Evolutionary conservation across 2,888 invertebrate species (phyloP), one percentile per base, ranked within the genome.

Genomic region (Eumerus sabulonum): DNA sequence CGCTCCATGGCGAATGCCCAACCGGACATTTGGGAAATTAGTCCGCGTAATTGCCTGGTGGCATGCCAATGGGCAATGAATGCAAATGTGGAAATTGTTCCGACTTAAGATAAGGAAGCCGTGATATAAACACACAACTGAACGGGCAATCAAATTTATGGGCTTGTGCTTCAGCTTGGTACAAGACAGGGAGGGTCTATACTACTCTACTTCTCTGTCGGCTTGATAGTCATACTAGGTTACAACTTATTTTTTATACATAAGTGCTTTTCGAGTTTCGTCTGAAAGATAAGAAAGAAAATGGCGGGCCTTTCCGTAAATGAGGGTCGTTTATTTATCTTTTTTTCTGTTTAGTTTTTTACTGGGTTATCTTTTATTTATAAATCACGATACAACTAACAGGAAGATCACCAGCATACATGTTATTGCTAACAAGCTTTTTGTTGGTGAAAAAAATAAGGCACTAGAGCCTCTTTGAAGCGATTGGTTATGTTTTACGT

Each of bases 71-170:
- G 60, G 60, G 82, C 85, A 85, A 86, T 88, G 86, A 87, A 85
- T 81, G 68, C 81, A 85, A 84, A 84, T 85, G 85, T 86, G 86
- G 85, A 86, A 87, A 87, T 87, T 86, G 88, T 85, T 87, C 86
- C 85, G 87, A 87, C 86, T 87, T 87, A 86, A 87, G 87, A 87
- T 87, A 87, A 87, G 87, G 60, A 60, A 72, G 62, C 76, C 76
- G 76, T 77, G 76, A 77, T 77, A 77, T 67, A 77, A 77, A 72
- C 76, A 77, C 60, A 77, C 60, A 67, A 72, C 76, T 72, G 67
- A 72, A 66, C 60, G 51, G 72, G 67, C 76, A 77, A 77, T 77
- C 76, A 77, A 77, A 72, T 77, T 77, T 66, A 76, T 66, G 76
- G 64, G 44, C 66, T 50, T 72, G 48, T 64, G 72, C 48, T 35